Conservation (phyloP, 2,888 invertebrate species). For the Ernsta delagoae region DNA sequence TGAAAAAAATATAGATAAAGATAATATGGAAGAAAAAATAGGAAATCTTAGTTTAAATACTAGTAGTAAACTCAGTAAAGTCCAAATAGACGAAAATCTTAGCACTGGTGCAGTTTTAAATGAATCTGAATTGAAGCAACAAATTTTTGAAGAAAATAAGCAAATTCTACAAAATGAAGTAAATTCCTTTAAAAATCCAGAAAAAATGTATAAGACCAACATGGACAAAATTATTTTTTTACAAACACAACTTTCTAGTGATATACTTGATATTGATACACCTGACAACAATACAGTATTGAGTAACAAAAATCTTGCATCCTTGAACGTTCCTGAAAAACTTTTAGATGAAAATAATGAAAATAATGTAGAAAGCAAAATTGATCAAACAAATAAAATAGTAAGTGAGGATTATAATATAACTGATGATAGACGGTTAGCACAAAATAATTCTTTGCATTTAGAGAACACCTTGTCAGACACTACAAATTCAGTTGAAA, state of each 20-base stretch:
- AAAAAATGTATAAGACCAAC: slow-evolving; percentile 71
- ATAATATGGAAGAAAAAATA: slow-evolving; percentile 66
- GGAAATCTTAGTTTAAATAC: slow-evolving; percentile 68
- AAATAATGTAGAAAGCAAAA: slow-evolving; percentile 9
- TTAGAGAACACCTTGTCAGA: slow-evolving; percentile 44
- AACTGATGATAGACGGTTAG: slow-evolving; percentile 74
- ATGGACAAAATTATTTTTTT: slow-evolving; percentile 73
- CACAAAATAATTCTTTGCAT: slow-evolving; percentile 54
- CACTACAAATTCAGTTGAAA: slow-evolving; percentile 47
- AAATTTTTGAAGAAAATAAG: slow-evolving; percentile 37
- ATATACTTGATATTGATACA: slow-evolving; percentile 51
- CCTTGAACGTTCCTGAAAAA: slow-evolving; percentile 8
- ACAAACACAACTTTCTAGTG: slow-evolving; percentile 70
- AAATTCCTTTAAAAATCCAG: slow-evolving; percentile 46
- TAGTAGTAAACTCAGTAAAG: slow-evolving; percentile 58
- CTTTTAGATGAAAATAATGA: slow-evolving; percentile 34
- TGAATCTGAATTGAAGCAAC: slow-evolving; percentile 40
- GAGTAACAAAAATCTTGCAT: slow-evolving; percentile 24
- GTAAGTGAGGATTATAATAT: slow-evolving; percentile 60
- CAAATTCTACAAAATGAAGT: slow-evolving; percentile 49
- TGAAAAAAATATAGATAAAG: slow-evolving; percentile 73
- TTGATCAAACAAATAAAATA: slow-evolving; percentile 16
- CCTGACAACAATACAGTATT: slow-evolving; percentile 21
- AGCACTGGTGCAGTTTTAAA: slow-evolving; percentile 37
- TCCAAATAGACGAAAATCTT: slow-evolving; percentile 55